phyloP scores from a whole-genome alignment of 2,888 invertebrate genomes.

The Lasius platythorax region DNA sequence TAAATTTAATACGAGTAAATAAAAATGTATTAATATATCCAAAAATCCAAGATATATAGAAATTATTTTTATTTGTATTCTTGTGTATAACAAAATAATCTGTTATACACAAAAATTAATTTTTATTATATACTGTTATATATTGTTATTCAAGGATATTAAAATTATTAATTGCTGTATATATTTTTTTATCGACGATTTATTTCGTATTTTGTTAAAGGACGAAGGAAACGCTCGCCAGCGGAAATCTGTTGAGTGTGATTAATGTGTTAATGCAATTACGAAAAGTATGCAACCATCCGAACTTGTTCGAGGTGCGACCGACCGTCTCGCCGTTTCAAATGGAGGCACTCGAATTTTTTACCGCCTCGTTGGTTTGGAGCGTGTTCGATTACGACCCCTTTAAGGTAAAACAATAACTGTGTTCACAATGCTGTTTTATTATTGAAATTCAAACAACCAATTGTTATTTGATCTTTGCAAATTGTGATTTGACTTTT shows the following conservation, averaged over 20 bases:
- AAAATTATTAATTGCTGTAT: not conserved
- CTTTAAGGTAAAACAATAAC: constrained; percentile 88
- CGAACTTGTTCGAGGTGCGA: constrained; percentile 98
- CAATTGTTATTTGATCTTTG: constrained; percentile 5
- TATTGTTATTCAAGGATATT: not conserved
- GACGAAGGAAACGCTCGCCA: constrained; percentile 96
- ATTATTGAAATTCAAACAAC: not conserved
- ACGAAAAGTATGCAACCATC: constrained; percentile 99
- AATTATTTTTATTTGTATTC: too few relatives aligned
- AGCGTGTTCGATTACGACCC: constrained; percentile 91
- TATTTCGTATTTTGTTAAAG: constrained; percentile 86
- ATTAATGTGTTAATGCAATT: constrained; percentile 99
- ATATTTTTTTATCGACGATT: not conserved
- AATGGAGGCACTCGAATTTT: constrained; percentile 91
- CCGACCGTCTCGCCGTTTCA: constrained; percentile 98
- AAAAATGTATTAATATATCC: not conserved
- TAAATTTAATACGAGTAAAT: not conserved
- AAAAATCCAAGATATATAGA: not conserved
- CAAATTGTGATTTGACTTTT: constrained; percentile 69
- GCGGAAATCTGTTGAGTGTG: constrained; percentile 97
- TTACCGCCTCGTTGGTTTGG: constrained; percentile 91
- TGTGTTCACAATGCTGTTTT: not conserved
- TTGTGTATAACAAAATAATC: too few relatives aligned
- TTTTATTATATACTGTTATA: not conserved
- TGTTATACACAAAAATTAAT: too few relatives aligned